Base-by-base conservation (phyloP, 1,140 invertebrate genomes). In the Zaprionus tsacasi region DNA sequence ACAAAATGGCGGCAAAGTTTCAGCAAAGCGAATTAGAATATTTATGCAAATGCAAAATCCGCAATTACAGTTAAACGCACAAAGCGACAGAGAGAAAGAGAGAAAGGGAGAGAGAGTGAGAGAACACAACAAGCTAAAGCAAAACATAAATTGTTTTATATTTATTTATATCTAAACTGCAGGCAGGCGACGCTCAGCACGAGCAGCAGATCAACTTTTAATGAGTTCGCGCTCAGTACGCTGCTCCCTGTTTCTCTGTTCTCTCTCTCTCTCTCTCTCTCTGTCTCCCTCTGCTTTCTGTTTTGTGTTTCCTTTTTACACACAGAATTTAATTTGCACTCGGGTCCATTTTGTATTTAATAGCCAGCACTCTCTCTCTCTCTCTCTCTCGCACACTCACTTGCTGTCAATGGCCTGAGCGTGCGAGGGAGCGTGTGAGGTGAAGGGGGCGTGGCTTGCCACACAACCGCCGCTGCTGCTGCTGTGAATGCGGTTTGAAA, bases 271-370 rank as follows among this genome's bases (percentile, higher is more conserved):
- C n/a, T n/a, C n/a, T n/a, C n/a, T n/a, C n/a, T n/a, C n/a, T 30
- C 27, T 6, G 1, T 30, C 35, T n/a, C 2, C 6, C 13, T 36
- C 52, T 38, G 40, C 40, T 55, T 38, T 45, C 36, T 56, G 63
- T 72, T 54, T 10, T 70, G 45, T 60, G 7, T 55, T 61, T 81
- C 68, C 52, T 82, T 76, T 74, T 50, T 50, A 25, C 45, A 73
- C 33, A 65, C 77, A 60, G 78, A 81, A 88, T 88, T 88, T 76
- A 88, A 88, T 88, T 88, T 88, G 56, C 77, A 78, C 77, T 82
- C 50, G 56, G 48, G 69, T 65, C 40, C 68, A 65, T 65, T 76
- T 74, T 70, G 69, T 66, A 80, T 70, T 78, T 79, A 77, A 67
- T 60, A 50, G 74, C 60, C 33, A 30, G 27, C 15, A 8, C 35